phyloP scores from a whole-genome alignment of 2,888 invertebrate genomes.

The Sinohyriopsis cumingii region DNA sequence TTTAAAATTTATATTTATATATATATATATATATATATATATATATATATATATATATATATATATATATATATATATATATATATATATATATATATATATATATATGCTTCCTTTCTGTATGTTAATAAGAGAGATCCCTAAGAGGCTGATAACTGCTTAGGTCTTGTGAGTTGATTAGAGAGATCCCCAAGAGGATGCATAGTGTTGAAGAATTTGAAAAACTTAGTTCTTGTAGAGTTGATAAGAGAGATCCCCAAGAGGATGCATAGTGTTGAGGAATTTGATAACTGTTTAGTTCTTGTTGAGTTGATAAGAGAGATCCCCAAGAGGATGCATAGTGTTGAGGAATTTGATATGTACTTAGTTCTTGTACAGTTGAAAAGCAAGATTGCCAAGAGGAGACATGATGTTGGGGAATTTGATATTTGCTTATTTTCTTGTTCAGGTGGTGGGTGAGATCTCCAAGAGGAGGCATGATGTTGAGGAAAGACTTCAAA shows the following conservation, averaged over 20 bases:
- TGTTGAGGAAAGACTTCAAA: slow-evolving; percentile 52
- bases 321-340: slow-evolving; percentile 37
- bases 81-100: no score
- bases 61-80: no score
- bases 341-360: neutral
- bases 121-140: no score
- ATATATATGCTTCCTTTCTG: no score
- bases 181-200: no score
- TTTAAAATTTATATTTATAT: no score
- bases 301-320: slow-evolving; percentile 40
- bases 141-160: no score
- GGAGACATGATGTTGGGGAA: slow-evolving; percentile 12
- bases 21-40: no score
- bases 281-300: neutral
- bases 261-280: slow-evolving; percentile 15
- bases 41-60: no score
- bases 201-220: neutral
- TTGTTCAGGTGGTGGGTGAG: slow-evolving; percentile 51
- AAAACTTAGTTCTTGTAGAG: neutral
- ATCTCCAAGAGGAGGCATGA: slow-evolving; percentile 52
- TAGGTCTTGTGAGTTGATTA: no score
- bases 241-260: slow-evolving; percentile 23
- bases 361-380: slow-evolving; percentile 35
- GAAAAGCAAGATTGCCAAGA: slow-evolving; percentile 38
- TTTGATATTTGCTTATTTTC: neutral